These are phyloP conservation scores for Zosterops borbonicus DNA, from an alignment of 2,113 vertebrate genomes.

Conservation along the genomic window DNA sequence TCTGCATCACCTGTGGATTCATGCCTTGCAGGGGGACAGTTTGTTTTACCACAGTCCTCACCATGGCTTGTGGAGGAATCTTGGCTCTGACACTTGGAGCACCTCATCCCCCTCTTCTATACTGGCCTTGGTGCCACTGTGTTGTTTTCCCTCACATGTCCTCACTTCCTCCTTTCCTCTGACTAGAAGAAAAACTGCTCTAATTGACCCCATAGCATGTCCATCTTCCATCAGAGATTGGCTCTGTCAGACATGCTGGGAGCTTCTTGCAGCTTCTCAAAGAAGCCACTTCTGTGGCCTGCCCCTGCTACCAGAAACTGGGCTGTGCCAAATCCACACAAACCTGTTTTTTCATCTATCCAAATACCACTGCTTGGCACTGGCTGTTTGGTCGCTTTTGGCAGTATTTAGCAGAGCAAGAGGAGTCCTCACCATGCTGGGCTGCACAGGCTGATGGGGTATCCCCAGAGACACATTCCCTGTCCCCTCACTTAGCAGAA, in stretches of 20 bases:
- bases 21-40: background rate
- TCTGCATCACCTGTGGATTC: background rate
- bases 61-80: background rate
- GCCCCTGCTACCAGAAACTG: background rate
- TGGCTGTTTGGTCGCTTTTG: background rate
- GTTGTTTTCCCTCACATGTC: background rate
- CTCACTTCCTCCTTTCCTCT: background rate
- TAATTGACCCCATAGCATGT: rapidly evolving
- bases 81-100: background rate
- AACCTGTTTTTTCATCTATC: background rate
- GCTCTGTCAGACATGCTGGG: background rate
- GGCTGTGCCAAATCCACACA: background rate
- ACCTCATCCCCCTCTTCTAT: background rate
- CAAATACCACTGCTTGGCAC: background rate
- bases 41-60: background rate
- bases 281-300: background rate
- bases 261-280: background rate
- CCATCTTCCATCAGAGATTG: background rate
- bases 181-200: background rate
- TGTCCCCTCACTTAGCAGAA: background rate
- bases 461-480: background rate
- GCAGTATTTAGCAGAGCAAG: background rate
- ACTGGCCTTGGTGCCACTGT: background rate
- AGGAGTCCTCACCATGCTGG: background rate
- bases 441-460: background rate